Evolutionary conservation across 2,797 vertebrate species (phyloP), one percentile per base, ranked within the genome.

Genomic region (Pitangus sulphuratus): DNA sequence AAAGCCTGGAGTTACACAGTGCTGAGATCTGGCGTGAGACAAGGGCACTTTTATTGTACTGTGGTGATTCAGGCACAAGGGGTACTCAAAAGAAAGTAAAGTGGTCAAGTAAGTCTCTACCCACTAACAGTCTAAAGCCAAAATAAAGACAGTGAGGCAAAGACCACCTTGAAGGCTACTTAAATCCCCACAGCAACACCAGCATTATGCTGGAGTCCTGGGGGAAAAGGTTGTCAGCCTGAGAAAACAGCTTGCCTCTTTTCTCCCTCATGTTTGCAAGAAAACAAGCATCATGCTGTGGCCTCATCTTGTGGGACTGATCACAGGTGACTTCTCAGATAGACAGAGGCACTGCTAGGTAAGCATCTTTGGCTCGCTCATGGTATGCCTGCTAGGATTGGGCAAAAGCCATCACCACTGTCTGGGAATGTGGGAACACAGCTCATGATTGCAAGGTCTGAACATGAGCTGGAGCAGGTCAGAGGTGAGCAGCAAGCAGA

Each of bases 271-370:
- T 5, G 2, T 47, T 56, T 31, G 11, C 40, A 85, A 84, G 37
- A 60, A 84, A 84, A 37, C 0, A 1, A 33, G 17, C 58, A 65
- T 6, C 3, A 26, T 0, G 0, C 9, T 31, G 4, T 6, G 15
- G 25, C 8, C 18, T 76, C 2, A 0, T 45, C 56, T 66, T 44
- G 11, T 35, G 51, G 16, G 11, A 56, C n/a, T 0, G 0, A 39
- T 31, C 37, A 24, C 18, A 51, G 35, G 37, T 44, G 30, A 58
- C 8, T 2, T 58, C 30, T 74, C 44, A 28, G 33, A 22, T 17
- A 57, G 40, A 39, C 10, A 54, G 50, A 76, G 42, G 10, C 3
- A 1, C 21, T 54, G 4, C 7, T 47, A 50, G 10, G 20, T 24
- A 71, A 87, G 10, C 0, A 35, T 19, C 15, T 89, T 71, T 20